These are phyloP conservation scores for Astyanax mexicanus DNA, from an alignment of 2,797 vertebrate species.

Conservation along the genomic window DNA sequence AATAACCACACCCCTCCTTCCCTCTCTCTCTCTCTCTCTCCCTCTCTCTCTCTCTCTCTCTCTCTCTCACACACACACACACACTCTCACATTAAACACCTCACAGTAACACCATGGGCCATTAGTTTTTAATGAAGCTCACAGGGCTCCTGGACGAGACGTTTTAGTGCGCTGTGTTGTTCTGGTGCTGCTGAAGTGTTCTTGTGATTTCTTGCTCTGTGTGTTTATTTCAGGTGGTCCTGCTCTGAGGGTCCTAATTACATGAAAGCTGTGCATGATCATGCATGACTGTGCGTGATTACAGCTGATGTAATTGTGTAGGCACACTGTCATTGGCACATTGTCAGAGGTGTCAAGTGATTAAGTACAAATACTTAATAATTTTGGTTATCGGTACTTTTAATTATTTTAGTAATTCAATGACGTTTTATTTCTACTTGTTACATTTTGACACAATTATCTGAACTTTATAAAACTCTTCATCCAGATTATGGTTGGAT, in stretches of 20 bases:
- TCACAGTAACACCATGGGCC: not conserved
- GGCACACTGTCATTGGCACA: not conserved
- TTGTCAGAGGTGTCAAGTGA: too few species aligned
- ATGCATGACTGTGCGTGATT: not conserved
- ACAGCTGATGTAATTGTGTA: too few species aligned
- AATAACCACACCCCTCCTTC: constrained; percentile 27
- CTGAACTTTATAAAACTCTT: too few species aligned
- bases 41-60: not conserved
- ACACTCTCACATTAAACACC: too few species aligned
- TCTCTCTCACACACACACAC: not conserved
- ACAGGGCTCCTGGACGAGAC: not conserved
- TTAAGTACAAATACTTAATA: too few species aligned
- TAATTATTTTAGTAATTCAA: too few species aligned
- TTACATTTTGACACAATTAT: too few species aligned
- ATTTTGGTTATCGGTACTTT: too few species aligned
- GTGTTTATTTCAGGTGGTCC: not conserved
- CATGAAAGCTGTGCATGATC: not conserved
- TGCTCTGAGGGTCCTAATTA: not conserved
- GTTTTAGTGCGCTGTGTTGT: not conserved
- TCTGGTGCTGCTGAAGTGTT: too few species aligned
- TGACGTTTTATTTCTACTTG: too few species aligned
- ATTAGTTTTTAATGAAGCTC: not conserved
- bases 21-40: constrained; percentile 9
- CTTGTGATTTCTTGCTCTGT: not conserved
- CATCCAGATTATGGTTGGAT: too few species aligned